These are phyloP conservation scores for Drosophila guanche DNA, from an alignment of 1,140 invertebrate genomes.

Conservation along the genomic window DNA sequence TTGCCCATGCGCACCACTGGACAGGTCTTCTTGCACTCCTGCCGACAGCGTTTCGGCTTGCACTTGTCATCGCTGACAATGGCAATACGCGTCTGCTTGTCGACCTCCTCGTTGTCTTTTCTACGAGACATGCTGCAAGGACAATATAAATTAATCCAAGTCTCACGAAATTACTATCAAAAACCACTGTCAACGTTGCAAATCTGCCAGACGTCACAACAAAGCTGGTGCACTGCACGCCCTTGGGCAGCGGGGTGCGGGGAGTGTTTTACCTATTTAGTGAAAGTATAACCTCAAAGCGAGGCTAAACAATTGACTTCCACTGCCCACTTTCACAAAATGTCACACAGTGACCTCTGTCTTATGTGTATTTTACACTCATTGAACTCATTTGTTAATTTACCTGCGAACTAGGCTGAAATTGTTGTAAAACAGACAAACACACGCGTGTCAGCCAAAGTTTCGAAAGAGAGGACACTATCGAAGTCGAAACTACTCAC, in stretches of 20 bases:
- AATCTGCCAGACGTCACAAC: slow-evolving; percentile 66
- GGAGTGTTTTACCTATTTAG: slow-evolving; percentile 37
- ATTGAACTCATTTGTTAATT: slow-evolving; percentile 17
- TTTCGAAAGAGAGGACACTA: slow-evolving; percentile 63
- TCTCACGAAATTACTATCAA: slow-evolving; percentile 13
- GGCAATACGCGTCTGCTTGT: slow-evolving; percentile 97
- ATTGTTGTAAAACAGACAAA: slow-evolving; percentile 76
- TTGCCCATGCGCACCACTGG: slow-evolving; percentile 99
- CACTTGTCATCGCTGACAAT: slow-evolving; percentile 99
- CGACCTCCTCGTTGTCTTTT: slow-evolving; percentile 91
- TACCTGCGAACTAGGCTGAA: slow-evolving; percentile 73
- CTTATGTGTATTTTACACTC: neutral
- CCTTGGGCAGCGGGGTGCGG: neutral
- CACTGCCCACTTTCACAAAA: slow-evolving; percentile 7
- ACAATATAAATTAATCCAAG: neutral
- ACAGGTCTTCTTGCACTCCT: slow-evolving; percentile 99
- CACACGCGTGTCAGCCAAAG: slow-evolving; percentile 81
- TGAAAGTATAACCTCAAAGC: slow-evolving; percentile 78
- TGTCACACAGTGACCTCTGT: neutral
- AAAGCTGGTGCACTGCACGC: slow-evolving; percentile 59
- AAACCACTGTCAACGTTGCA: slow-evolving; percentile 70
- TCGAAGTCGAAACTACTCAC: neutral
- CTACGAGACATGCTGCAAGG: slow-evolving; percentile 88
- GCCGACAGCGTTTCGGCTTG: slow-evolving; percentile 99
- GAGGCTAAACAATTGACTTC: slow-evolving; percentile 46